Evolutionary conservation across 2,797 vertebrate species (phyloP).

Genomic region (Nothura maculosa): DNA sequence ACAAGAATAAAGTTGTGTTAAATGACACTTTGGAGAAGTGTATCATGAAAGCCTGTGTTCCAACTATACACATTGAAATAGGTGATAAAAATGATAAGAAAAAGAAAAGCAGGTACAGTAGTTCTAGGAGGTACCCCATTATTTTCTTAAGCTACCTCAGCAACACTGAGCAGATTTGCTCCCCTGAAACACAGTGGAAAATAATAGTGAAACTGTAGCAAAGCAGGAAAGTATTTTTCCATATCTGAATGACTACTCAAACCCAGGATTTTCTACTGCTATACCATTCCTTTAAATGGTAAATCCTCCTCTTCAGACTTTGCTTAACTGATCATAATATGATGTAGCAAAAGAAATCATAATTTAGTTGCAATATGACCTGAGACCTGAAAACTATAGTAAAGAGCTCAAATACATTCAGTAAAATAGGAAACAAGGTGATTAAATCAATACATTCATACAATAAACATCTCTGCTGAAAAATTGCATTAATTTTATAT

Average conservation of each 20-base stretch:
- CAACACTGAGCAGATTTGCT: not conserved
- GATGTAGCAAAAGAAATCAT: not conserved
- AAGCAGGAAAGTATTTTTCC: not conserved
- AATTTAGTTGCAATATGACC: not conserved
- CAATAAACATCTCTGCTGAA: not conserved
- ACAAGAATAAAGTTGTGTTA: not conserved
- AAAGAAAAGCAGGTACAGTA: not conserved
- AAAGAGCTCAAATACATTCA: not conserved
- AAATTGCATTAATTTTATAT: fast-evolving
- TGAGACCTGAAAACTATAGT: not conserved
- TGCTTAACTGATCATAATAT: not conserved
- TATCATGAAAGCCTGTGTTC: not conserved
- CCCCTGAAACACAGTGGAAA: not conserved
- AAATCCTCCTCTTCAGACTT: not conserved
- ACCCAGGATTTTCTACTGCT: not conserved
- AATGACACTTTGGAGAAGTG: not conserved
- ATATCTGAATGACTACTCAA: not conserved
- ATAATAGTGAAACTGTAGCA: not conserved
- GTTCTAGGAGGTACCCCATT: not conserved
- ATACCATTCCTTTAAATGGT: not conserved
- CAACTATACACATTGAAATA: not conserved
- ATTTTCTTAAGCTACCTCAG: not conserved
- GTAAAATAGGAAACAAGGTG: not conserved
- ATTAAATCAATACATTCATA: not conserved
- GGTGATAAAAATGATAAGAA: fast-evolving